Base-by-base conservation (phyloP, 2,113 vertebrate genomes). In the Felis chaus region DNA sequence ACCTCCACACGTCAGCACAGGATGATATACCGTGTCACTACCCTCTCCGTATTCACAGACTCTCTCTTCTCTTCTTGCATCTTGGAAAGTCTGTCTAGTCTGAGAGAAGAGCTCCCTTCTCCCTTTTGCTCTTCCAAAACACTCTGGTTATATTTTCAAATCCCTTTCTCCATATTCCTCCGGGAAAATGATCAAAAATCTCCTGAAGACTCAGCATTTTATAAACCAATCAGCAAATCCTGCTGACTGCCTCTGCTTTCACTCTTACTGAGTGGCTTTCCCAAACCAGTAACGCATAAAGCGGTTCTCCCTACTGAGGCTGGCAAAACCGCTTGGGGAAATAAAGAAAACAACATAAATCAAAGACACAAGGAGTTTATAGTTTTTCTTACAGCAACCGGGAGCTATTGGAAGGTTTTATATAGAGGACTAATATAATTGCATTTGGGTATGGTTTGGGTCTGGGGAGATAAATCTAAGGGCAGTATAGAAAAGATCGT, bases 381-480 rank as follows among this genome's bases (percentile, higher is more conserved):
- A 66, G 27, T 10, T 89, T 89, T 95, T 41, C 33, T 71, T 63
- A 69, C 3, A 93, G 10, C 39, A 65, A 18, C 21, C 5, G 23
- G 16, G 48, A 90, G 2, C 19, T 41, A 55, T 2, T 73, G 3
- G 53, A 87, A 96, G n/a, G 10, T 48, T 81, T 71, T 86, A 87
- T 69, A 50, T 41, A 55, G 19, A 65, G 87, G 25, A 66, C 29
- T 81, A 21, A n/a, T 57, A 68, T 14, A 74, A 87, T 48, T 53
- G 12, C 41, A 23, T 53, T 6, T 82, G 36, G n/a, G 36, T 71
- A 83, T 63, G 33, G 25, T 53, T 8, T 82, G 36, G n/a, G 25
- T 57, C 78, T 74, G 29, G 25, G 13, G 25, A 93, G 50, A 93
- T 63, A 86, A 63, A 55, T 45, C 55, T 78, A 81, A 76, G n/a